Conservation (phyloP, 92 coral and sea anemone genomes). For the Chrysogorgia sp. region DNA sequence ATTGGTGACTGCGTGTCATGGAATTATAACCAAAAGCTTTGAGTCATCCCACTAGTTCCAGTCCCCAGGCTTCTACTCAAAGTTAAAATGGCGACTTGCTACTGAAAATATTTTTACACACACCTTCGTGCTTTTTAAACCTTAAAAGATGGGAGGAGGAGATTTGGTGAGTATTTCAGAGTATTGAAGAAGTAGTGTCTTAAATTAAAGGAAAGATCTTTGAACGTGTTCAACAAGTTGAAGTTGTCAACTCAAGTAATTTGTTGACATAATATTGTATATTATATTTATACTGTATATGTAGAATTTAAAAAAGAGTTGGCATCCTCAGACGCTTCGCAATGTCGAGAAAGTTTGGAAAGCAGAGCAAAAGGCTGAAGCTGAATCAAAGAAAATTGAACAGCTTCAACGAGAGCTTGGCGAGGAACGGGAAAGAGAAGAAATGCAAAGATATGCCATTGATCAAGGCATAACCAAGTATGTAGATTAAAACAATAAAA, state of each 20-base stretch:
- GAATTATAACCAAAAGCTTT: too few species aligned
- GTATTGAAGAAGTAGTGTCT: too few species aligned
- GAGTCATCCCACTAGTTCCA: too few species aligned
- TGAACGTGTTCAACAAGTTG: not conserved
- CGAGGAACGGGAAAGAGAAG: conserved; percentile 96
- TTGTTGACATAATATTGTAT: not conserved
- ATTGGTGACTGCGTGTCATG: too few species aligned
- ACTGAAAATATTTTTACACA: not conserved
- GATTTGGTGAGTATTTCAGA: conserved; percentile 77
- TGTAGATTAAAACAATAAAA: not conserved
- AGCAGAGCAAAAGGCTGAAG: conserved; percentile 98
- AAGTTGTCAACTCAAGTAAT: not conserved
- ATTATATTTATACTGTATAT: not conserved
- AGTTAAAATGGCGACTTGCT: conserved; percentile 9
- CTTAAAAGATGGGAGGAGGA: conserved; percentile 90
- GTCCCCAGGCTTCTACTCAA: not conserved
- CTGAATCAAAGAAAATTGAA: conserved; percentile 95
- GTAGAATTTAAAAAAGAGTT: conserved; percentile 98
- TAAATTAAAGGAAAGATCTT: too few species aligned
- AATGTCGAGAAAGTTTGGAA: conserved; percentile 99
- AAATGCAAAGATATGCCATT: conserved; percentile 94
- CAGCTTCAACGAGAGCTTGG: conserved; percentile 87
- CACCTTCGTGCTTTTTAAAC: not conserved
- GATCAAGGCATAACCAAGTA: conserved; percentile 93
- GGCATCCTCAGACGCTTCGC: conserved; percentile 99